Evolutionary conservation across 2,888 invertebrate species (phyloP).

Genomic region (Temnothorax ravouxi): DNA sequence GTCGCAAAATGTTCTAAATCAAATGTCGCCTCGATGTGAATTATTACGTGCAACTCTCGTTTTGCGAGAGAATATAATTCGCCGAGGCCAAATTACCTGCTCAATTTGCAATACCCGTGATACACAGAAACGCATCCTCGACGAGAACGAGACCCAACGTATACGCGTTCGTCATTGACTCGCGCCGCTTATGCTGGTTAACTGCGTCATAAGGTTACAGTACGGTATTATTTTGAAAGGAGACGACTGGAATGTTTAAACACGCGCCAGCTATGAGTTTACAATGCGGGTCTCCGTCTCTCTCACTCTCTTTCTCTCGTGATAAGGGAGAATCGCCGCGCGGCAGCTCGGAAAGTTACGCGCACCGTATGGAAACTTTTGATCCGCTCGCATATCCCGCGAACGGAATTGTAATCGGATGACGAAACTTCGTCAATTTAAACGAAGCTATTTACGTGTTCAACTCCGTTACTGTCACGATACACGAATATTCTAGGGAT

Average conservation of each 20-base stretch:
- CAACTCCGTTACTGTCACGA: slow-evolving; percentile 9
- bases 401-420: slow-evolving; percentile 58
- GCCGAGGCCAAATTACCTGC: slow-evolving; percentile 8
- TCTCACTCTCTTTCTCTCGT: slow-evolving; percentile 15
- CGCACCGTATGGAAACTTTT: slow-evolving; percentile 56
- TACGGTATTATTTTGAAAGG: slow-evolving; percentile 30
- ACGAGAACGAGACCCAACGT: background rate
- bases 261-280: slow-evolving; percentile 44
- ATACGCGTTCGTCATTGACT: background rate
- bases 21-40: slow-evolving; percentile 6
- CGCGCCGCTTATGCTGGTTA: slow-evolving; percentile 19
- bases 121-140: background rate
- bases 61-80: slow-evolving; percentile 21
- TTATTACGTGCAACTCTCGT: background rate
- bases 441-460: slow-evolving; percentile 32
- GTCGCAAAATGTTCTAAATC: slow-evolving; percentile 21
- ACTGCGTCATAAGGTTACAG: background rate
- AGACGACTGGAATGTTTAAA: slow-evolving; percentile 52
- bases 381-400: slow-evolving; percentile 52
- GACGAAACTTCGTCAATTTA: slow-evolving; percentile 62
- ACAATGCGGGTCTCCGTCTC: slow-evolving; percentile 47
- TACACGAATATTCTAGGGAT: background rate
- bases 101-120: slow-evolving; percentile 17
- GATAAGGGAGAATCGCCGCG: slow-evolving; percentile 7
- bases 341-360: slow-evolving; percentile 56